Conservation (phyloP, 2,888 invertebrate genomes). For the Arrhopalites spinosus region DNA sequence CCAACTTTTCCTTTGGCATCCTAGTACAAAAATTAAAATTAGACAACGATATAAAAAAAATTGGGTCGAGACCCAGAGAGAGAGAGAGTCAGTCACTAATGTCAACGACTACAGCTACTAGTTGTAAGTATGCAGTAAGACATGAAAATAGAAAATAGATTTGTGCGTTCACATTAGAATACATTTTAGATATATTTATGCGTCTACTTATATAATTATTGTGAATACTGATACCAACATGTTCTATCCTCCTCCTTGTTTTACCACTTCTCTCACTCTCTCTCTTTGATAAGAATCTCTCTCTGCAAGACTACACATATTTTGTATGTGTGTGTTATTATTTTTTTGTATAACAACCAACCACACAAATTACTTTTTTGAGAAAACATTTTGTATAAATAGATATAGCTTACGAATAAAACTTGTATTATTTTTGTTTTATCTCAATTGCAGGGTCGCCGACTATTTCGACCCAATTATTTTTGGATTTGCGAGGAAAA, state of each 20-base stretch:
- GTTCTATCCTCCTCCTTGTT: too few relatives aligned
- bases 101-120: conserved; percentile 27
- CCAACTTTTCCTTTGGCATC: conserved; percentile 26
- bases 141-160: conserved; percentile 31
- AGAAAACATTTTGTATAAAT: too few relatives aligned
- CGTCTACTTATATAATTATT: neutral
- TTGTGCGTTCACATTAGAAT: conserved; percentile 14
- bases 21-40: conserved; percentile 34
- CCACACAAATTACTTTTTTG: too few relatives aligned
- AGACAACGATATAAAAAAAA: conserved; percentile 38
- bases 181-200: neutral
- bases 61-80: conserved; percentile 36
- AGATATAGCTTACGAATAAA: too few relatives aligned
- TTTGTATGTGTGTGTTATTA: too few relatives aligned
- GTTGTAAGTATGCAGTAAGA: conserved; percentile 11
- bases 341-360: too few relatives aligned
- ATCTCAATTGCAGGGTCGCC: too few relatives aligned
- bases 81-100: conserved; percentile 2
- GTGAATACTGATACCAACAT: too few relatives aligned
- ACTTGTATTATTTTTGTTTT: too few relatives aligned
- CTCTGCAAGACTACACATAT: too few relatives aligned
- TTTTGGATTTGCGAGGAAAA: too few relatives aligned
- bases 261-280: neutral
- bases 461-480: too few relatives aligned
- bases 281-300: neutral